Evolutionary conservation across 2,888 invertebrate genomes (phyloP).

Genomic region (Acholoe squamosa): DNA sequence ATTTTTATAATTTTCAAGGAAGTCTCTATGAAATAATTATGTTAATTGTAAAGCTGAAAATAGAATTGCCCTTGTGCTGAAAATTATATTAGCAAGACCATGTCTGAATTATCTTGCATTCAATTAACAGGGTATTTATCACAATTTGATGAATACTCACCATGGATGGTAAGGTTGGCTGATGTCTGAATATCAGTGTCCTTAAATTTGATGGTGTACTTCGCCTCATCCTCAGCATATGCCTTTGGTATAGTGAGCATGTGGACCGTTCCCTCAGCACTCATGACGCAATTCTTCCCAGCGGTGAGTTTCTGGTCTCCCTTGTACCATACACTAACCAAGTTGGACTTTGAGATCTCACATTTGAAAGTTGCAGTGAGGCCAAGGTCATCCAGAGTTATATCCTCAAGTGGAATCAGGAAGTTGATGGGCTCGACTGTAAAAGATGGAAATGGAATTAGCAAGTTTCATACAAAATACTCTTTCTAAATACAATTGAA

Average conservation of each 20-base stretch:
- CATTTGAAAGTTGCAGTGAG: conserved; percentile 86
- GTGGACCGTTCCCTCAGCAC: conserved; percentile 58
- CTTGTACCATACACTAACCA: conserved; percentile 91
- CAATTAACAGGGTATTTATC: too few species aligned
- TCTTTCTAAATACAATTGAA: too few species aligned
- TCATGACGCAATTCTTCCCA: conserved; percentile 69
- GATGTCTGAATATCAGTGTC: conserved; percentile 48
- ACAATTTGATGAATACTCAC: conserved; percentile 57
- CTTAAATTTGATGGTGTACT: conserved; percentile 69
- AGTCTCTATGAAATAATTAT: too few species aligned
- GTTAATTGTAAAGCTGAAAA: too few species aligned
- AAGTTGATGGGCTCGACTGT: conserved; percentile 80
- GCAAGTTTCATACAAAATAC: too few species aligned
- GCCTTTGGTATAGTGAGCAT: conserved; percentile 67
- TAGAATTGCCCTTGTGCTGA: too few species aligned
- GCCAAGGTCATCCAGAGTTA: conserved; percentile 77
- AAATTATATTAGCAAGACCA: too few species aligned
- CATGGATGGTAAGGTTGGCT: conserved; percentile 68
- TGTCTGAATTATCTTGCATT: too few species aligned
- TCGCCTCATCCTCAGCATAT: conserved; percentile 69
- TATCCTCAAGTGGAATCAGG: conserved; percentile 77
- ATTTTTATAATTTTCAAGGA: too few species aligned
- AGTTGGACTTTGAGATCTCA: conserved; percentile 90
- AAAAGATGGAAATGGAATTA: too few species aligned
- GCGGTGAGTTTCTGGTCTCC: conserved; percentile 65